These are phyloP conservation scores for Siderastrea radians DNA, from an alignment of 92 coral and sea anemone species.

Conservation along the genomic window DNA sequence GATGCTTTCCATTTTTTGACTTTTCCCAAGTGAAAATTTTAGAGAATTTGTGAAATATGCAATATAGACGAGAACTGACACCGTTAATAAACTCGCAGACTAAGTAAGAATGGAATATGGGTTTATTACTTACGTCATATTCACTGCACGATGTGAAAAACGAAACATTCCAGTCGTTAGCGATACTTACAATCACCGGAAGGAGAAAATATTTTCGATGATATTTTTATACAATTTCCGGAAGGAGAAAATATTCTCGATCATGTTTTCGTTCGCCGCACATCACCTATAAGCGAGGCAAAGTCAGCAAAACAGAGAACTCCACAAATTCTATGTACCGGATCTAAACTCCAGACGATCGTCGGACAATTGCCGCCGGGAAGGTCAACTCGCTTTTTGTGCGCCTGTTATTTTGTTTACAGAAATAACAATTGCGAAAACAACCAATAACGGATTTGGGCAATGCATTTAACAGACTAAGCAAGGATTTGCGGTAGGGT, in stretches of 20 bases:
- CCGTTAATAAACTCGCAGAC: background rate
- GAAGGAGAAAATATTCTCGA: background rate
- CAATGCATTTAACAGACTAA: background rate
- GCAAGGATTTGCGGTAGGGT: background rate
- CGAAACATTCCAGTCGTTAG: background rate
- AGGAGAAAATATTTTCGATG: background rate
- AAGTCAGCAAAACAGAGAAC: background rate
- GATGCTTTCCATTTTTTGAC: too few species aligned
- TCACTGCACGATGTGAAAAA: background rate
- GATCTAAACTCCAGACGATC: conserved; percentile 1
- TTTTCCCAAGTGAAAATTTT: background rate
- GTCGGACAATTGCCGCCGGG: background rate
- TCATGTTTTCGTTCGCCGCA: too few species aligned
- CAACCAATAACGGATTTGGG: background rate
- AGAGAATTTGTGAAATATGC: background rate
- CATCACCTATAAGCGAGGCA: background rate
- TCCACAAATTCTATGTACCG: background rate
- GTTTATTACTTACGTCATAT: background rate
- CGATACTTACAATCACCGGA: background rate
- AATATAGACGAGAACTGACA: background rate
- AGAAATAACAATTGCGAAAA: conserved; percentile 6
- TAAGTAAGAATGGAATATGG: background rate
- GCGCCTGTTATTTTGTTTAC: background rate
- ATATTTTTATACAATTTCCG: background rate
- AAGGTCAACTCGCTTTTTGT: conserved; percentile 7